These are phyloP conservation scores for Ichneumoninae sp. DNA, from an alignment of 2,888 invertebrate species.

Conservation along the genomic window DNA sequence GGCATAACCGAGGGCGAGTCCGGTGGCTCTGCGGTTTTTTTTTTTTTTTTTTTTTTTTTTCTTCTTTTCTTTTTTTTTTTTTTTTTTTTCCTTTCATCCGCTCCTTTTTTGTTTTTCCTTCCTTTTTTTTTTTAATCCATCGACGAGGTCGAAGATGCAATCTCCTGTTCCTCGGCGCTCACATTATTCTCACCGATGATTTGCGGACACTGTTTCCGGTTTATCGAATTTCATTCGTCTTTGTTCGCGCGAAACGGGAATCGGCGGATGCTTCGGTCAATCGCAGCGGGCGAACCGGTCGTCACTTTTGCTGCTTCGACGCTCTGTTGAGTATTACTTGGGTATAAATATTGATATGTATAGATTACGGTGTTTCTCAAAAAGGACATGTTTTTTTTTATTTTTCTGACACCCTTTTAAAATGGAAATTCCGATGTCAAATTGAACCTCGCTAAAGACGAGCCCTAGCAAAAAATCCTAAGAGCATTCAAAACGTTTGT, in stretches of 20 bases:
- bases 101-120: neutral
- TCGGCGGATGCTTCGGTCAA: constrained; percentile 1
- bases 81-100: no score
- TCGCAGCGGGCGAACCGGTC: constrained; percentile 28
- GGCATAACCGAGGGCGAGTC: neutral
- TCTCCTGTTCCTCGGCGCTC: neutral
- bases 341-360: neutral
- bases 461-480: no score
- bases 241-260: constrained; percentile 22
- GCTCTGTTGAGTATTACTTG: neutral
- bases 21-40: neutral
- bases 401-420: no score
- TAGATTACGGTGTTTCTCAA: neutral
- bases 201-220: neutral
- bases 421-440: no score
- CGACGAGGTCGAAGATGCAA: neutral
- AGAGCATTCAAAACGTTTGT: no score
- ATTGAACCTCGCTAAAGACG: no score
- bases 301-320: constrained; percentile 36
- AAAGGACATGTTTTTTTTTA: no score
- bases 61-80: neutral
- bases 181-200: neutral
- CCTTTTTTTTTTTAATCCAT: neutral
- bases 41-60: neutral
- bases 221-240: constrained; percentile 38